phyloP scores from a whole-genome alignment of 2,888 invertebrate genomes.

The Thecocarcelia acutangulata region DNA sequence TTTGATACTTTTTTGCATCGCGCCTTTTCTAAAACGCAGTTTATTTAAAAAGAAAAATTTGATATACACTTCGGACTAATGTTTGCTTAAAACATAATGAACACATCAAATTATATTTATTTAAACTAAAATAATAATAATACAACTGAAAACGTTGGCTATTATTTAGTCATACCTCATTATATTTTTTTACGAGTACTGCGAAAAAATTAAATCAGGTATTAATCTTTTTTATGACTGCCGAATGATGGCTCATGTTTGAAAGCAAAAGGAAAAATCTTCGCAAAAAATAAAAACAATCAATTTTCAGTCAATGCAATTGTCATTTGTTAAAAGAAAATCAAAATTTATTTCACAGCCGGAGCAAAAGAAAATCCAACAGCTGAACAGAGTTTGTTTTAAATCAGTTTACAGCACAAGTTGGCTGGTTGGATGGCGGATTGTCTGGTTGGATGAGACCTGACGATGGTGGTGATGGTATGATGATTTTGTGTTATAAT shows the following conservation, averaged over 20 bases:
- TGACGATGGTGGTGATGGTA: conserved; percentile 19
- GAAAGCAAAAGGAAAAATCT: conserved; percentile 40
- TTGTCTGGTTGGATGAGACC: background rate
- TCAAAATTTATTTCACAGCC: background rate
- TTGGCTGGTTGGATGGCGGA: background rate
- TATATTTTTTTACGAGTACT: background rate
- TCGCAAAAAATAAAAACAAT: conserved; percentile 53
- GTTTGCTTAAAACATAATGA: no score
- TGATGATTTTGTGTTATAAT: conserved; percentile 65
- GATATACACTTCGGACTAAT: no score
- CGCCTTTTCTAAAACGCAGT: no score
- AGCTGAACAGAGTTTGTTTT: background rate
- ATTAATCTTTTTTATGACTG: background rate
- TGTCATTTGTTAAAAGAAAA: conserved; percentile 47
- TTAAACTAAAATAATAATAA: no score
- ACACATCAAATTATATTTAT: no score
- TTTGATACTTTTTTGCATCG: no score
- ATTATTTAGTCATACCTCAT: no score
- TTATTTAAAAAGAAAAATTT: no score
- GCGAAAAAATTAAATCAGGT: conserved; percentile 31
- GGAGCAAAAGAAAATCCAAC: background rate
- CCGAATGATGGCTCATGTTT: background rate
- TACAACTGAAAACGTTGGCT: no score
- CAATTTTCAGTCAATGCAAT: conserved; percentile 29
- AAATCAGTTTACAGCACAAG: background rate